Conservation (phyloP, 1,140 invertebrate species). For the Lordiphosa mommai region DNA sequence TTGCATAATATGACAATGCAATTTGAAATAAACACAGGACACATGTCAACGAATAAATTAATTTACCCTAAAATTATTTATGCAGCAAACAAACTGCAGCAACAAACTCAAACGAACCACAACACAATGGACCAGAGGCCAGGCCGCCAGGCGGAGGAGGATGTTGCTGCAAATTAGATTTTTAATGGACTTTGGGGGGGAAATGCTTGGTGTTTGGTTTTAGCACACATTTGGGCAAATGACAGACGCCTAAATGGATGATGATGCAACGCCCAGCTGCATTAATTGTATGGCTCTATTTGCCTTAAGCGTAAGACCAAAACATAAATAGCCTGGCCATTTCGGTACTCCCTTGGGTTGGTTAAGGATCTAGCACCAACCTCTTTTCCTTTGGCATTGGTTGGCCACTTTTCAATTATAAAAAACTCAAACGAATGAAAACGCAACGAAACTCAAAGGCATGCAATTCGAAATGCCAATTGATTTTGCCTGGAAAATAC, state of each 20-base stretch:
- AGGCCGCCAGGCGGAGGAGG: conserved; percentile 2
- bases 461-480: conserved; percentile 74
- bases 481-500: conserved; percentile 58
- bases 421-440: conserved; percentile 46
- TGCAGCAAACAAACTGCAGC: conserved; percentile 58
- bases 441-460: conserved; percentile 56
- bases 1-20: conserved; percentile 74
- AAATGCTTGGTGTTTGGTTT: conserved; percentile 9
- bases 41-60: conserved; percentile 77
- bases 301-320: conserved; percentile 35
- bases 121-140: conserved; percentile 5
- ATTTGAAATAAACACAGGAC: conserved; percentile 72
- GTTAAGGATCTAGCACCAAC: background rate
- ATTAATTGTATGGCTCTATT: conserved; percentile 68
- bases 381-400: background rate
- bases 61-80: conserved; percentile 74
- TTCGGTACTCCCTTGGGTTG: conserved; percentile 7
- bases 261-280: conserved; percentile 45
- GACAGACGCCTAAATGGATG: conserved; percentile 18
- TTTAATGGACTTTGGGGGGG: conserved; percentile 24
- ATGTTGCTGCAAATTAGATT: conserved; percentile 19
- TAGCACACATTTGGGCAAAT: conserved; percentile 13
- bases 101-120: conserved; percentile 8
- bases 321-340: conserved; percentile 52
- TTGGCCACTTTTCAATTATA: conserved; percentile 68